Base-by-base conservation (phyloP, 1,140 invertebrate genomes). In the Ooceraea biroi region DNA sequence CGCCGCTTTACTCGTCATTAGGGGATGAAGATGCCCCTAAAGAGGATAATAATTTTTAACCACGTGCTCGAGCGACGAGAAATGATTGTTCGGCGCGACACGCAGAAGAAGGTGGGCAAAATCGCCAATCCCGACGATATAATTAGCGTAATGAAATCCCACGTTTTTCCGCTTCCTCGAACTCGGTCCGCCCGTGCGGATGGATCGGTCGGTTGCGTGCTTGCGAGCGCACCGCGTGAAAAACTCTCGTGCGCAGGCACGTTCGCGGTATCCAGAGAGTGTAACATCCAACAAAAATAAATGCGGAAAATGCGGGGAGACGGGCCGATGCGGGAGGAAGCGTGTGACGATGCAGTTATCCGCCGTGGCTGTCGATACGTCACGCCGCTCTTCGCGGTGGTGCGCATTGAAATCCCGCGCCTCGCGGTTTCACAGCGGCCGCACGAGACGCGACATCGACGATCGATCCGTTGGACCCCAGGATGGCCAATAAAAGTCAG, bases 351-450 rank as follows among this genome's bases (percentile, higher is more conserved):
- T 30, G 76, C 76, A 58, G 76, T 80, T 69, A 58, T 80, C 76
- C 63, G 50, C 25, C 27, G 48, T 48, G 50, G 46, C 76, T 80
- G 76, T 80, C 76, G 50, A 80, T 80, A 80, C 76, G 76, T 80
- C 76, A 80, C 30, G 30, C 57, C 12, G 25, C 41, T 25, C 48
- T 19, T 48, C 46, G 27, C 57, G 27, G 8, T 27, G 14, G 36
- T n/a, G 41, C 65, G 65, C 76, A 80, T 80, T 80, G 36, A 80
- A 57, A 22, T 69, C 50, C 19, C 74, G 44, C 41, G 58, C 46
- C n/a, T 57, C 22, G 30, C 76, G 50, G 12, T 71, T 57, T 71
- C 76, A 19, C 71, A 36, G 27, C 14, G 25, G 11, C 14, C 17
- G 3, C 3, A 11, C 50, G 46, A 7, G 30, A 19, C 17, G 8